Evolutionary conservation across 2,888 invertebrate genomes (phyloP).

Genomic region (Plagodis pulveraria): DNA sequence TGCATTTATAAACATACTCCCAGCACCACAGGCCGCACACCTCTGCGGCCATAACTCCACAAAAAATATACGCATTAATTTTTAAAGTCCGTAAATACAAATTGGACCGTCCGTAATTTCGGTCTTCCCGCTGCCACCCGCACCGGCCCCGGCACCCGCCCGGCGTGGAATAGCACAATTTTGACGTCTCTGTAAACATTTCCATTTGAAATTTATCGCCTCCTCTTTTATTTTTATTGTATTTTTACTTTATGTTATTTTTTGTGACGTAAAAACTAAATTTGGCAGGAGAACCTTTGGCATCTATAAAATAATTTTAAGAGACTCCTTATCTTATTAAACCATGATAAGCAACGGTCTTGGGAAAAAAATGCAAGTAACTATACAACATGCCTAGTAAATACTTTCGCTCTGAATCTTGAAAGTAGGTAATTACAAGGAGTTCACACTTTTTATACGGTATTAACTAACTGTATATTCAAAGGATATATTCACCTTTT

Average conservation of each 20-base stretch:
- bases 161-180: slow-evolving; percentile 42
- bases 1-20: slow-evolving; percentile 22
- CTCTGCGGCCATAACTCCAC: slow-evolving; percentile 33
- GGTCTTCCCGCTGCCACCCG: slow-evolving; percentile 27
- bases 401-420: too few relatives aligned
- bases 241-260: slow-evolving; percentile 50
- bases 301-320: neutral
- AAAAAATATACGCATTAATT: slow-evolving; percentile 48
- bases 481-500: too few relatives aligned
- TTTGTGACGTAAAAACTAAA: slow-evolving; percentile 8
- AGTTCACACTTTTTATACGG: too few relatives aligned
- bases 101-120: slow-evolving; percentile 50
- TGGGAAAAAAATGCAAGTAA: too few relatives aligned
- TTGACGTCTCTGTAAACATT: slow-evolving; percentile 55
- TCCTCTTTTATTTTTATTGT: slow-evolving; percentile 57
- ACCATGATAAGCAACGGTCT: too few relatives aligned
- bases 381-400: too few relatives aligned
- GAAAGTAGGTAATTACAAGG: too few relatives aligned
- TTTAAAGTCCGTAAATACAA: slow-evolving; percentile 54
- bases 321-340: neutral
- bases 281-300: too few relatives aligned
- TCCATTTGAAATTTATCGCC: slow-evolving; percentile 61
- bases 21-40: slow-evolving; percentile 23
- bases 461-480: too few relatives aligned
- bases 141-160: slow-evolving; percentile 4